phyloP scores from a whole-genome alignment of 2,113 vertebrate genomes.

The Dasypus novemcinctus region DNA sequence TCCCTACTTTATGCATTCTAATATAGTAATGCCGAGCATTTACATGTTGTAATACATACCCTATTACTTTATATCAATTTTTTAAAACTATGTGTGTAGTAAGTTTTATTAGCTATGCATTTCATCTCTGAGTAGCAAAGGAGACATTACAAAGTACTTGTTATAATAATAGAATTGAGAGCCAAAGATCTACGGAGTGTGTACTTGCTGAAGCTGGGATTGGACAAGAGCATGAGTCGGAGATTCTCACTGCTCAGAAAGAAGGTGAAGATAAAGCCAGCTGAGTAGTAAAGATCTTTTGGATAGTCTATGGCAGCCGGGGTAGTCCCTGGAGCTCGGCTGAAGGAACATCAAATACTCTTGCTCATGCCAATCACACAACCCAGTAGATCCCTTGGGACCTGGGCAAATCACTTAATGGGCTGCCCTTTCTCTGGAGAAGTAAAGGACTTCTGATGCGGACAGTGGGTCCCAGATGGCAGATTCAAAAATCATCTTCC shows the following conservation, averaged over 20 bases:
- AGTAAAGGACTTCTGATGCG: too few species aligned
- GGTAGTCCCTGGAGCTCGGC: too few species aligned
- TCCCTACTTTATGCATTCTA: neutral
- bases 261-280: neutral
- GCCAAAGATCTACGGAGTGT: neutral
- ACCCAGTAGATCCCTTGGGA: too few species aligned
- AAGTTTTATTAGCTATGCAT: neutral
- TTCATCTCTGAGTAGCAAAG: neutral
- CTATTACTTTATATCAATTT: neutral
- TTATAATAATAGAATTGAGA: neutral
- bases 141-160: neutral
- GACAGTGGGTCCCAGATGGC: too few species aligned
- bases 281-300: too few species aligned
- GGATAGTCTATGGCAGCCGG: too few species aligned
- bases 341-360: too few species aligned
- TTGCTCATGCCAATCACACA: too few species aligned
- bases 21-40: neutral
- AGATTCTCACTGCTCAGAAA: neutral
- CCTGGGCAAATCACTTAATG: too few species aligned
- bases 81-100: neutral
- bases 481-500: neutral
- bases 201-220: neutral
- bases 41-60: neutral
- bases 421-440: too few species aligned
- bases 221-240: neutral